Evolutionary conservation across 2,113 vertebrate species (phyloP).

Genomic region (Holacanthus passer): DNA sequence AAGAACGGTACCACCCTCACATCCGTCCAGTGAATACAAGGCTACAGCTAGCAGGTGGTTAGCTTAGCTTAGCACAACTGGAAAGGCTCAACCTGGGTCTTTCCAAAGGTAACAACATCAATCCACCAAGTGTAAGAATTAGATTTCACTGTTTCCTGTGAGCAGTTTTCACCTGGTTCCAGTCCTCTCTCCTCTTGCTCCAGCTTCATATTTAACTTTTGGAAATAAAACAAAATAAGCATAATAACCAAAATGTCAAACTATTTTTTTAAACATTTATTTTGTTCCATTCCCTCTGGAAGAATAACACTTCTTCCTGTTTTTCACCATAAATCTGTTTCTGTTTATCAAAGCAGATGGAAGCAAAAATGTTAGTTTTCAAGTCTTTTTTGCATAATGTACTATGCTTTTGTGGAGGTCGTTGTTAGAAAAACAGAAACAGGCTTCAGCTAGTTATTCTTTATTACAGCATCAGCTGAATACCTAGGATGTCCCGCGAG

Average conservation of each 20-base stretch:
- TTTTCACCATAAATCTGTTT: not conserved
- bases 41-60: not conserved
- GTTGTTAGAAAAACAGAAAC: not conserved
- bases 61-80: not conserved
- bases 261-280: not conserved
- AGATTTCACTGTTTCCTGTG: not conserved
- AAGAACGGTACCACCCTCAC: not conserved
- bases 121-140: not conserved
- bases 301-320: not conserved
- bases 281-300: not conserved
- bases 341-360: not conserved
- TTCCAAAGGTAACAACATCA: not conserved
- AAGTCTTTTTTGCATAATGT: not conserved
- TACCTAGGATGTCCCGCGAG: no score
- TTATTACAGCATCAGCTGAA: not conserved
- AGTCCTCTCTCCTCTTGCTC: not conserved
- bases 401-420: not conserved
- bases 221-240: not conserved
- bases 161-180: not conserved
- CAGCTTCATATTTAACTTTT: not conserved
- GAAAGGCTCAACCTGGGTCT: no score
- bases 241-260: not conserved
- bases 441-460: not conserved
- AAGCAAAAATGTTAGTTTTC: not conserved
- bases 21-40: not conserved